Evolutionary conservation across 2,113 vertebrate genomes (phyloP).

Genomic region (Sinosuthora webbiana): DNA sequence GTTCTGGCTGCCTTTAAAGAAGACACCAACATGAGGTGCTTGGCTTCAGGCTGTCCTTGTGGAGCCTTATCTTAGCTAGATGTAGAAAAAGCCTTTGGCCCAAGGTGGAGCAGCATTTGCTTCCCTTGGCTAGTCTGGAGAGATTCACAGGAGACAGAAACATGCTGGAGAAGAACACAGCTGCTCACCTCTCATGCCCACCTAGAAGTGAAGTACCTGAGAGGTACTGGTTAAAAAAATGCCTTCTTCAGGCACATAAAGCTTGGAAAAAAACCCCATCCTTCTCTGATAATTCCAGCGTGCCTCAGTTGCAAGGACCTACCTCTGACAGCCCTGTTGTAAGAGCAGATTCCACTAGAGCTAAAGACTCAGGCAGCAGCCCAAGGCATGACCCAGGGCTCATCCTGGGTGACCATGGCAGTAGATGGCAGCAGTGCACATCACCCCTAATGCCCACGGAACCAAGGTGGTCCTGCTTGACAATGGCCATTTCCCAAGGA

Average conservation of each 20-base stretch:
- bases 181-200: background rate
- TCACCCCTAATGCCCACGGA: background rate
- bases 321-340: background rate
- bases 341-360: background rate
- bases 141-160: background rate
- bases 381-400: background rate
- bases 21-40: background rate
- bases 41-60: background rate
- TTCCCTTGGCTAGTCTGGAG: background rate
- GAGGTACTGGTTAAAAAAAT: background rate
- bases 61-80: background rate
- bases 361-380: background rate
- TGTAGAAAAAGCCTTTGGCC: background rate
- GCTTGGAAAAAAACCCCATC: background rate
- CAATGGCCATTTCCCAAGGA: background rate
- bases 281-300: background rate
- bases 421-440: constrained; percentile 22
- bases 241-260: background rate
- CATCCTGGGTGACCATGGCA: background rate
- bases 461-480: background rate
- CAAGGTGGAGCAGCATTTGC: background rate
- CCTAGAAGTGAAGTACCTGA: background rate
- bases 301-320: background rate
- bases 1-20: background rate
- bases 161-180: background rate